Evolutionary conservation across 2,113 vertebrate genomes (phyloP).

Genomic region (Cynoglossus semilaevis): DNA sequence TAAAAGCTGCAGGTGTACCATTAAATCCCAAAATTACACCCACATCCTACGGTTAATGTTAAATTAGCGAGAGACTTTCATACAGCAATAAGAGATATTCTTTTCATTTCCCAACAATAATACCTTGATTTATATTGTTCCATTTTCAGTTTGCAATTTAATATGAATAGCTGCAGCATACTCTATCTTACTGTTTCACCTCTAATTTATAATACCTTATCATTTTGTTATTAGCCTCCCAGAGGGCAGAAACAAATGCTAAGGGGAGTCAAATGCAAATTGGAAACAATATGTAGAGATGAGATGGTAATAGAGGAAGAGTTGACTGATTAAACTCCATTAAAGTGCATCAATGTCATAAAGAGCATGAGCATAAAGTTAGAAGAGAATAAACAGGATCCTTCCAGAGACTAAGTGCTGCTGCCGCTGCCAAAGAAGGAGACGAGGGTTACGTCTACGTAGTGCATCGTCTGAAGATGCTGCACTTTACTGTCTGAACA

Average conservation of each 20-base stretch:
- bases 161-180: not conserved
- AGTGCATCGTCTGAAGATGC: not conserved
- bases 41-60: too few relatives aligned
- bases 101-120: not conserved
- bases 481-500: not conserved
- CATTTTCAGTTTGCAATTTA: not conserved
- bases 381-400: not conserved
- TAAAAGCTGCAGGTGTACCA: not conserved
- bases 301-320: conserved; percentile 5
- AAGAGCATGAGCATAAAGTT: conserved; percentile 1
- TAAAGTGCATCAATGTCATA: conserved; percentile 14
- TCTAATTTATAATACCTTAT: not conserved
- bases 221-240: conserved; percentile 7
- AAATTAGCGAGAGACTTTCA: not conserved
- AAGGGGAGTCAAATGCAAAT: conserved; percentile 21
- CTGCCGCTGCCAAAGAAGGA: not conserved
- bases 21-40: not conserved
- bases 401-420: not conserved
- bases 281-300: conserved; percentile 1
- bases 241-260: not conserved
- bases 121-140: not conserved
- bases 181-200: not conserved
- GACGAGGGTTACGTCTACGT: not conserved
- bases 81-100: not conserved
- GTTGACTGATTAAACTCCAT: conserved; percentile 12